Evolutionary conservation across 37 sponge, comb jelly and placozoan genomes (phyloP), one percentile per base, ranked within the genome.

Genomic region (Spongilla lacustris): DNA sequence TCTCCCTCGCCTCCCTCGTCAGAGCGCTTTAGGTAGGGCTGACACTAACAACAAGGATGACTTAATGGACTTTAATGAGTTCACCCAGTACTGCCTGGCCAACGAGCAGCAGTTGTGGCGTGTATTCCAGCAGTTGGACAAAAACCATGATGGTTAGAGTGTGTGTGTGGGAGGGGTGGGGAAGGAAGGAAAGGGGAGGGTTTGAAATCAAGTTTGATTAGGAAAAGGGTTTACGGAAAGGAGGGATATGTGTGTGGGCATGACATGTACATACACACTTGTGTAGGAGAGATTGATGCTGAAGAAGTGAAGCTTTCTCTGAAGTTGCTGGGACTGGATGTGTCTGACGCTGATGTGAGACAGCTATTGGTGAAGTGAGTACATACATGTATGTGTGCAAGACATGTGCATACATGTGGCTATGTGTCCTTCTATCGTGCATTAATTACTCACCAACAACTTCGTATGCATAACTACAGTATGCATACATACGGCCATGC

Each of bases 91-190:
- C 73, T 75, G 92, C 32, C 58, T 68, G 26, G 90, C 90, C 4
- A 91, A 95, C 66, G 96, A 95, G 83, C 80, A 93, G 84, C 89
- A 93, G 50, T 80, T 95, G 9, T 71, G 89, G 83, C 38, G 86
- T 19, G 89, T 87, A 14, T 95, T 95, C 79, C 74, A 90, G 67
- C 74, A 78, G 17, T 29, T 95, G 75, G 96, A 95, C 71, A 71
- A 48, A 36, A 95, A 95, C 67, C 75, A 91, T 67, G 95, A 95
- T 82, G 95, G 95, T 95, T 58, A 67, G 79, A 22, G 17, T 21
- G 50, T 77, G 76, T 41, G 73, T 36, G 19, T 37, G 29, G 13
- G 27, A 2, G 14, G 29, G 12, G 27, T 17, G 73, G 30, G 29
- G 10, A n/a, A 13, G 31, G 30, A 13, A 13, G 29, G 30, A n/a